Base-by-base conservation (phyloP, 2,113 vertebrate species). In the Aythya baeri region DNA sequence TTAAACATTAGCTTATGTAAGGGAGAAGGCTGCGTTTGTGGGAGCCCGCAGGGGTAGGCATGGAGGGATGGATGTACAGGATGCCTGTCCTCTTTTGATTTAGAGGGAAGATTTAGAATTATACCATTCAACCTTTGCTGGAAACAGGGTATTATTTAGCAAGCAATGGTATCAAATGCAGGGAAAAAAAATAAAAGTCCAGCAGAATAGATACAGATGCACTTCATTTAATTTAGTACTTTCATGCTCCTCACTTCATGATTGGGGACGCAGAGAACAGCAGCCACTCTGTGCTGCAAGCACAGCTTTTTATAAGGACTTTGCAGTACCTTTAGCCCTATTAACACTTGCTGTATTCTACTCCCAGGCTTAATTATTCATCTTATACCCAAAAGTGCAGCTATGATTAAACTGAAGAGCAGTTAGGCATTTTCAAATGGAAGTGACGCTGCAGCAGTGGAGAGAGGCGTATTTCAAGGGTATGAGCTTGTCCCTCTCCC, bases 311-410 rank as follows among this genome's bases (percentile, higher is more conserved):
- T 54, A 66, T 76, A 95, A 97, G 94, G 93, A 91, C 90, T 95
- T 84, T 82, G 86, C 88, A 82, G 88, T 82, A 91, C 83, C 93
- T 96, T 92, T 92, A 95, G 93, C 96, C 93, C 94, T 95, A 88
- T 95, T 96, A 96, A 88, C 92, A 92, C 94, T 96, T 87, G 66
- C 90, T 70, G 83, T 79, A 94, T 92, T 96, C 93, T 95, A 93
- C 90, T 97, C 94, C 88, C 96, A 95, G 86, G 93, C 80, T 97
- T 97, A 96, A 96, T 97, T 93, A 96, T 96, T 96, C 86, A 86
- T 94, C 88, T 95, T 96, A 96, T 95, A 96, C 94, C 93, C 93
- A 82, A 84, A 95, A 95, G 96, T 84, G 83, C 90, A 90, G 88
- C 92, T 84, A 96, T 92, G 92, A 96, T 96, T 96, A 94, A 92